These are phyloP conservation scores for Andrena haemorrhoa DNA, from an alignment of 2,888 invertebrate species.

Conservation along the genomic window DNA sequence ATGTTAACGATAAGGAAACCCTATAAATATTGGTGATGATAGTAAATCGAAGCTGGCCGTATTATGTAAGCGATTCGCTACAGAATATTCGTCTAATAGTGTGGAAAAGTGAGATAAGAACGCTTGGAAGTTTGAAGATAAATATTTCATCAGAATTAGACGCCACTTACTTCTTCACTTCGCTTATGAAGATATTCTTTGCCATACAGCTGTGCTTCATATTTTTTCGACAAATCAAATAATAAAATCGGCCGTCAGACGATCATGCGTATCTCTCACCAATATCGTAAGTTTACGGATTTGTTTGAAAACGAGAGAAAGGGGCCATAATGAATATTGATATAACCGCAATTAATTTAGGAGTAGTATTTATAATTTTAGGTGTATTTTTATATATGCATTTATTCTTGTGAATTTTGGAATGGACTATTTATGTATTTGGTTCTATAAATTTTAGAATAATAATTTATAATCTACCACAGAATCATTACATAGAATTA, in stretches of 20 bases:
- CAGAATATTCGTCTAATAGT: conserved; percentile 37
- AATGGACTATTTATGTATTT: no score
- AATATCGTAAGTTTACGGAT: neutral
- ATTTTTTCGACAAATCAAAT: no score
- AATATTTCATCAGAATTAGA: conserved; percentile 43
- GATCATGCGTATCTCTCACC: neutral
- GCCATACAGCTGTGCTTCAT: neutral
- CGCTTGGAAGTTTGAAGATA: conserved; percentile 42
- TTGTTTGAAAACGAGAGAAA: neutral
- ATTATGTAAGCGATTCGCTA: conserved; percentile 45
- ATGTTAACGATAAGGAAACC: conserved; percentile 39
- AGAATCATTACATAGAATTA: no score
- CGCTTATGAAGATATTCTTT: neutral
- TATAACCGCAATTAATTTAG: no score
- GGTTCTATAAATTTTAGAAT: no score
- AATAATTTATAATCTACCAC: no score
- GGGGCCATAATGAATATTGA: no score
- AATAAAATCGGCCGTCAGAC: neutral
- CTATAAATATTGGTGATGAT: conserved; percentile 46
- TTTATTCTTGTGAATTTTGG: no score
- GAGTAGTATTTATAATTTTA: no score
- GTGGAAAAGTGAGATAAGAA: conserved; percentile 49
- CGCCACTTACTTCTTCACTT: conserved; percentile 17
- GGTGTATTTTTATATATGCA: no score
- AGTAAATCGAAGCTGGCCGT: conserved; percentile 17